Evolutionary conservation across 2,888 invertebrate species (phyloP).

Genomic region (Rhagonycha lutea): DNA sequence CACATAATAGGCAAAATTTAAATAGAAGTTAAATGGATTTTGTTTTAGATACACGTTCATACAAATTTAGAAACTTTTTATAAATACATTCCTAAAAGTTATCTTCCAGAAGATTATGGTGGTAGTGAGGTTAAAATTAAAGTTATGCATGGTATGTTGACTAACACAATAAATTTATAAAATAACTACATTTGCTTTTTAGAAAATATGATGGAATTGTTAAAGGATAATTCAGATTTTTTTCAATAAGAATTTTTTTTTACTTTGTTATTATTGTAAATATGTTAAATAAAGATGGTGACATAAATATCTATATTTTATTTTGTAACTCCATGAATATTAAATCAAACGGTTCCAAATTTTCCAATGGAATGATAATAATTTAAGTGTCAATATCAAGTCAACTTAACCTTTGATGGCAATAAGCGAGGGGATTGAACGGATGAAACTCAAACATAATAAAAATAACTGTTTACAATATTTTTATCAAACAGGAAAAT

Average conservation of each 20-base stretch:
- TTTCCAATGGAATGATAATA: background rate
- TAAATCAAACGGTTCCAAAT: background rate
- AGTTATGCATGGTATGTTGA: conserved; percentile 4
- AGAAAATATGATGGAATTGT: background rate
- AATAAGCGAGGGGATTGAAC: background rate
- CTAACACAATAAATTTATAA: background rate
- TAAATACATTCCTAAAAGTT: conserved; percentile 2
- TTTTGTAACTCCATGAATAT: background rate
- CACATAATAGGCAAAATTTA: background rate
- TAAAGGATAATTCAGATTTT: background rate
- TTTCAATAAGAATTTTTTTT: background rate
- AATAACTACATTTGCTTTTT: background rate
- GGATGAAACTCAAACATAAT: background rate
- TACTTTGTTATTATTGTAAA: background rate
- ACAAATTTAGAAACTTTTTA: background rate
- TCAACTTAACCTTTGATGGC: background rate
- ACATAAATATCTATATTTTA: background rate
- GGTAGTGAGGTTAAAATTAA: background rate
- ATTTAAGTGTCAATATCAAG: background rate
- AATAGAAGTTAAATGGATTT: background rate
- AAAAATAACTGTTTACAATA: background rate
- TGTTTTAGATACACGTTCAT: conserved; percentile 6
- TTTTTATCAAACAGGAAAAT: background rate
- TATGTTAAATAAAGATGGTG: background rate
- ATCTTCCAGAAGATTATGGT: conserved; percentile 6